Conservation (phyloP, 1,140 invertebrate species). For the Drosophila rhopaloa region DNA sequence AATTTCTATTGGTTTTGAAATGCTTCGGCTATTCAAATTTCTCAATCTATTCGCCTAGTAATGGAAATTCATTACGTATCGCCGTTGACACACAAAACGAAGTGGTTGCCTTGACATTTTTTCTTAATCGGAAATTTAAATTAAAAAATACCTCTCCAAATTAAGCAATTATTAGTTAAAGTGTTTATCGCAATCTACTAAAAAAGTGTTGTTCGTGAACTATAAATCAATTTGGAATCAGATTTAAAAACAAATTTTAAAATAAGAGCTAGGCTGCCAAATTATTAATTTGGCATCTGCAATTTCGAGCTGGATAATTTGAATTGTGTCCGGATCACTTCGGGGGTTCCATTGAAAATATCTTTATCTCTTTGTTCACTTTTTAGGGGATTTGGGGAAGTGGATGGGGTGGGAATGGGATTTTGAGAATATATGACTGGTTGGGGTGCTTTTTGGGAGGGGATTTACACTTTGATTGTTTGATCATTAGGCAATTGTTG, state of each 20-base stretch:
- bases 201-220: too few species aligned
- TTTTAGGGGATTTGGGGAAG: slow-evolving; percentile 43
- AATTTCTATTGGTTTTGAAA: slow-evolving; percentile 1
- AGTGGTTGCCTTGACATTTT: slow-evolving; percentile 14
- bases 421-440: slow-evolving; percentile 9
- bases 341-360: slow-evolving; percentile 47
- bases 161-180: too few species aligned
- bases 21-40: not conserved
- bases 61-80: slow-evolving; percentile 1
- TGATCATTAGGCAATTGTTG: slow-evolving; percentile 40
- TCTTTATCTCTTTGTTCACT: slow-evolving; percentile 62
- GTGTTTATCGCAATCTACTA: too few species aligned
- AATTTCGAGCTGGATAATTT: not conserved
- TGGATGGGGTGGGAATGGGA: slow-evolving; percentile 15
- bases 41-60: not conserved
- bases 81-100: not conserved
- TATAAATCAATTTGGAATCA: too few species aligned
- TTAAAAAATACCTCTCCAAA: not conserved
- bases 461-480: slow-evolving; percentile 44
- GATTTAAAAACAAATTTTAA: too few species aligned
- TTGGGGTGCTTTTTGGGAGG: slow-evolving; percentile 10
- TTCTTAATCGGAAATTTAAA: not conserved
- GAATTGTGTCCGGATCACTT: slow-evolving; percentile 4
- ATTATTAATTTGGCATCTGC: not conserved
- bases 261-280: not conserved